Conservation (phyloP, 2,888 invertebrate genomes). For the Nomada fabriciana region DNA sequence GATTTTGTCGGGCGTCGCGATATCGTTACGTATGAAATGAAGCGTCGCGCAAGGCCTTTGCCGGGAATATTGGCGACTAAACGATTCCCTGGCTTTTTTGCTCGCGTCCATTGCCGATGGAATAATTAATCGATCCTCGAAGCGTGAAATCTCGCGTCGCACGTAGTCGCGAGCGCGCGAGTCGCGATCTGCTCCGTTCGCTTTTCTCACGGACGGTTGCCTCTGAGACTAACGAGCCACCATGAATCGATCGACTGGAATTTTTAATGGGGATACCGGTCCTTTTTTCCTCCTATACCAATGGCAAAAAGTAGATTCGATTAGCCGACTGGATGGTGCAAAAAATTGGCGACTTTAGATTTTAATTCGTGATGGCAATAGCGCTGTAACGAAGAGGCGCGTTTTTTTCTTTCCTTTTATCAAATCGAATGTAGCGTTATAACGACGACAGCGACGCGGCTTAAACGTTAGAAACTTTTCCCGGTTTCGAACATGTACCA, state of each 20-base stretch:
- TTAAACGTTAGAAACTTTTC: not conserved
- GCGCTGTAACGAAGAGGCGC: not conserved
- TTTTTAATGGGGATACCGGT: constrained; percentile 16
- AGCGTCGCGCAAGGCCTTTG: constrained; percentile 56
- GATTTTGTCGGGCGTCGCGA: constrained; percentile 46
- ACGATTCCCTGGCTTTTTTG: constrained; percentile 47
- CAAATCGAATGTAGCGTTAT: not conserved
- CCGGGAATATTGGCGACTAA: constrained; percentile 50
- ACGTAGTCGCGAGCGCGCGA: constrained; percentile 44
- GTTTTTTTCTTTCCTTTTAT: not conserved
- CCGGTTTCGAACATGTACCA: not conserved
- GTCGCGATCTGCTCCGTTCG: constrained; percentile 47
- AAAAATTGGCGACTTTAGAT: not conserved
- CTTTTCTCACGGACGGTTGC: constrained; percentile 61
- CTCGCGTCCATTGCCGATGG: constrained; percentile 19
- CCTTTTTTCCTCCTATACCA: not conserved
- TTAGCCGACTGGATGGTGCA: not conserved
- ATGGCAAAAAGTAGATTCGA: constrained; percentile 21
- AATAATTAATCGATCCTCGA: constrained; percentile 71
- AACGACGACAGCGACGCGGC: not conserved
- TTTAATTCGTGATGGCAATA: not conserved
- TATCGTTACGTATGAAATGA: constrained; percentile 63
- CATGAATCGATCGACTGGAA: constrained; percentile 38
- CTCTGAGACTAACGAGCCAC: constrained; percentile 50
- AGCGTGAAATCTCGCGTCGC: constrained; percentile 67